Base-by-base conservation (phyloP, 37 sponge, comb jelly and placozoan species). In the Axinella damicornis region DNA sequence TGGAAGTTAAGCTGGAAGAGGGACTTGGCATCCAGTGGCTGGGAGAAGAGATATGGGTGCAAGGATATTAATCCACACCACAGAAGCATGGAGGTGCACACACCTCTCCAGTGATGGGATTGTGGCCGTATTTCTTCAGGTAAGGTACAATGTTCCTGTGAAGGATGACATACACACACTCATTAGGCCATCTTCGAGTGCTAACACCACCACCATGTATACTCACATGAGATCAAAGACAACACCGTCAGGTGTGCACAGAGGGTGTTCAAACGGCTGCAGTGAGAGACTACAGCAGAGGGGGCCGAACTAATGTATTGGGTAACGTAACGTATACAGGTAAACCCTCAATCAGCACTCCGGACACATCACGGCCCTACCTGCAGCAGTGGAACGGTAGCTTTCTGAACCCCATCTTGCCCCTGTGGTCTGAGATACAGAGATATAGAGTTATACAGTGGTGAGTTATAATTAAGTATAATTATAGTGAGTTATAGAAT, bases 321-420 rank as follows among this genome's bases (percentile, higher is more conserved):
- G 24, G 19, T 6, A 15, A 37, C 55, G 4, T 24, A 52, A 27
- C 5, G 6, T 16, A 15, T 28, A n/a, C n/a, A 15, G 21, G 1
- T 12, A 57, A 22, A 35, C 31, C 70, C 17, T 55, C 46, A 72
- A 15, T 24, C 2, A 68, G 46, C 18, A 37, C 33, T 22, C 52
- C 46, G 6, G 46, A 2, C 19, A 21, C 65, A 33, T 1, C 0
- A 16, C 33, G 13, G 15, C 27, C 2, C 28, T 56, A 91, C 89
- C 90, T 88, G 86, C 99, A 98, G 77, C 95, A 96, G 82, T 92
- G 41, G 73, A 96, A 98, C 9, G 96, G 97, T 19, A 98, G 91
- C 21, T 95, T 84, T 25, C 92, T 80, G 78, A 92, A 98, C 22
- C 71, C 57, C 0, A 74, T 30, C 74, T 83, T 15, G 61, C 68